Conservation (phyloP, 2,888 invertebrate species). For the Heliconius erato region DNA sequence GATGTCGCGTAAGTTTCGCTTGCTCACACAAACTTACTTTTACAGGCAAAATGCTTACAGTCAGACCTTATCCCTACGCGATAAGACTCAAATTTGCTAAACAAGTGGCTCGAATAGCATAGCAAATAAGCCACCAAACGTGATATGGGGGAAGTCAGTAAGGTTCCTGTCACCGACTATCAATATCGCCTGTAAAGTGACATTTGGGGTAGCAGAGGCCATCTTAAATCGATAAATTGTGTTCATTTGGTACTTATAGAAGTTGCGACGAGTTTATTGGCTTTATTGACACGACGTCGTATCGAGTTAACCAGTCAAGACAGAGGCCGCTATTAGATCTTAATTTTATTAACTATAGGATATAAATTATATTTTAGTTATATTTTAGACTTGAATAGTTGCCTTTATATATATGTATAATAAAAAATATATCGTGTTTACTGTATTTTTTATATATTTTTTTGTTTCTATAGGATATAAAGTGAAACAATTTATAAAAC, state of each 20-base stretch:
- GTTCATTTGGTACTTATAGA: constrained; percentile 78
- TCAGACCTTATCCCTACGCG: constrained; percentile 49
- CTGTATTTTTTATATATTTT: too few relatives aligned
- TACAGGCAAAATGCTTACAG: constrained; percentile 42
- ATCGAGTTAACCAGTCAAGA: constrained; percentile 59
- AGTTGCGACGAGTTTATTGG: constrained; percentile 77
- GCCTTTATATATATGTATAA: too few relatives aligned
- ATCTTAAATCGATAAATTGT: constrained; percentile 81
- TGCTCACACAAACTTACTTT: constrained; percentile 57
- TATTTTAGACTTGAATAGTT: neutral
- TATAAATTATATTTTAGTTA: neutral
- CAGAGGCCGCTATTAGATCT: constrained; percentile 46
- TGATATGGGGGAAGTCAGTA: constrained; percentile 71
- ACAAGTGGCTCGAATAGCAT: constrained; percentile 28
- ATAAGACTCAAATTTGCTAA: constrained; percentile 57
- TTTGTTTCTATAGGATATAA: too few relatives aligned
- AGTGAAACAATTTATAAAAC: too few relatives aligned
- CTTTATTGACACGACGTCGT: constrained; percentile 77
- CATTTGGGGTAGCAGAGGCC: constrained; percentile 80
- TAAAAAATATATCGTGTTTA: too few relatives aligned
- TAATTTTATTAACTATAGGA: constrained; percentile 50
- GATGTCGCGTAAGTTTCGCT: constrained; percentile 72
- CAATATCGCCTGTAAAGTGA: constrained; percentile 82
- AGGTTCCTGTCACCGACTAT: constrained; percentile 79
- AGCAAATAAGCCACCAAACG: constrained; percentile 54